Conservation (phyloP, 37 sponge, comb jelly and placozoan genomes). For the Halichondria panicea region DNA sequence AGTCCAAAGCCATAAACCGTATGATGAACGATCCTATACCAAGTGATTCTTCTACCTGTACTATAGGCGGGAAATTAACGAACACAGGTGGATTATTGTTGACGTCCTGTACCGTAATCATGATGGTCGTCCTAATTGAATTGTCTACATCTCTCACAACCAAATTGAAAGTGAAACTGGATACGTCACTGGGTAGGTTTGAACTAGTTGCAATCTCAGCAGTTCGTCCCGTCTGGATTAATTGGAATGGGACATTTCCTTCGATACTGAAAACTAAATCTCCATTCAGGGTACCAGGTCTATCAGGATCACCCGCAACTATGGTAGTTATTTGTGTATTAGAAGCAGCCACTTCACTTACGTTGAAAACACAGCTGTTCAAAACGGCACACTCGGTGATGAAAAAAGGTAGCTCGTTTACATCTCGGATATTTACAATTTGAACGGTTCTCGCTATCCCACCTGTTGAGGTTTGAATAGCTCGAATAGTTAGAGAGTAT, state of each 20-base stretch:
- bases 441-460: slow-evolving; percentile 26
- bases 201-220: background rate
- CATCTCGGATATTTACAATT: slow-evolving; percentile 41
- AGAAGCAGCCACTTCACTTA: slow-evolving; percentile 15
- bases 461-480: background rate
- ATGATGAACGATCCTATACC: slow-evolving; percentile 6
- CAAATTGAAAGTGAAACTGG: slow-evolving; percentile 10
- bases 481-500: slow-evolving; percentile 37
- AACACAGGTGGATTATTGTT: slow-evolving; percentile 79
- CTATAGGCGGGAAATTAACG: background rate
- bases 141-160: slow-evolving; percentile 29
- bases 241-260: background rate
- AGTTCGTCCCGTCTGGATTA: slow-evolving; percentile 10
- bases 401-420: slow-evolving; percentile 75
- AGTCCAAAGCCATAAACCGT: slow-evolving; percentile 46
- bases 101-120: slow-evolving; percentile 39
- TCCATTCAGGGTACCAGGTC: slow-evolving; percentile 30
- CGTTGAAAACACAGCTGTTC: slow-evolving; percentile 32
- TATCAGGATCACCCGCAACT: slow-evolving; percentile 45
- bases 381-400: slow-evolving; percentile 28
- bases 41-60: slow-evolving; percentile 31
- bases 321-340: slow-evolving; percentile 26
- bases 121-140: slow-evolving; percentile 10
- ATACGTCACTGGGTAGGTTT: slow-evolving; percentile 16
- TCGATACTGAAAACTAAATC: slow-evolving; percentile 31